Evolutionary conservation across 1,140 invertebrate genomes (phyloP).

Genomic region (Sitophilus oryzae): DNA sequence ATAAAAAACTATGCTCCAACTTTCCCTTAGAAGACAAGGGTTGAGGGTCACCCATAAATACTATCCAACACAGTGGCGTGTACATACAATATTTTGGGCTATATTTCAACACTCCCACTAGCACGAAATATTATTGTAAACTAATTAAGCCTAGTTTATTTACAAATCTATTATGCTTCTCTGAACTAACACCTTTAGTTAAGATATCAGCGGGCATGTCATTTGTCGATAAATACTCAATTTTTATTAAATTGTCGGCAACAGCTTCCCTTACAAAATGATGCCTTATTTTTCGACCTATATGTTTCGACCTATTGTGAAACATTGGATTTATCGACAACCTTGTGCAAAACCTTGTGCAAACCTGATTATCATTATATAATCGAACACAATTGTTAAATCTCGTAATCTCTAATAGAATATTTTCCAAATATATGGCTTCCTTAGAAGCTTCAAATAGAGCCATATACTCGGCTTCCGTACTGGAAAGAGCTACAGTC

Average conservation of each 20-base stretch:
- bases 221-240: conserved; percentile 27
- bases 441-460: conserved; percentile 33
- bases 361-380: too few species aligned
- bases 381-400: too few species aligned
- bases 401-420: too few species aligned
- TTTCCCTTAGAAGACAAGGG: too few species aligned
- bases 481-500: conserved; percentile 35
- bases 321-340: conserved; percentile 36
- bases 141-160: conserved; percentile 8
- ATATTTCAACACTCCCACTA: too few species aligned
- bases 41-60: too few species aligned
- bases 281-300: conserved; percentile 36
- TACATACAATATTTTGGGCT: too few species aligned
- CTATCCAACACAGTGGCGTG: too few species aligned
- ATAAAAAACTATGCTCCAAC: too few species aligned
- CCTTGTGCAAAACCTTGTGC: too few species aligned
- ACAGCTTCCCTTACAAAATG: conserved; percentile 38
- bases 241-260: conserved; percentile 18
- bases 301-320: conserved; percentile 39
- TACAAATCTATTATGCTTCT: conserved; percentile 17
- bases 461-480: too few species aligned
- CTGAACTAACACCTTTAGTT: conserved; percentile 26
- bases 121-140: too few species aligned
- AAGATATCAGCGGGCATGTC: conserved; percentile 37
- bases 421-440: conserved; percentile 32